Evolutionary conservation across 30 jellyfish, hydroid and myxozoan genomes (phyloP), one percentile per base, ranked within the genome.

Genomic region (Rhopilema esculentum): DNA sequence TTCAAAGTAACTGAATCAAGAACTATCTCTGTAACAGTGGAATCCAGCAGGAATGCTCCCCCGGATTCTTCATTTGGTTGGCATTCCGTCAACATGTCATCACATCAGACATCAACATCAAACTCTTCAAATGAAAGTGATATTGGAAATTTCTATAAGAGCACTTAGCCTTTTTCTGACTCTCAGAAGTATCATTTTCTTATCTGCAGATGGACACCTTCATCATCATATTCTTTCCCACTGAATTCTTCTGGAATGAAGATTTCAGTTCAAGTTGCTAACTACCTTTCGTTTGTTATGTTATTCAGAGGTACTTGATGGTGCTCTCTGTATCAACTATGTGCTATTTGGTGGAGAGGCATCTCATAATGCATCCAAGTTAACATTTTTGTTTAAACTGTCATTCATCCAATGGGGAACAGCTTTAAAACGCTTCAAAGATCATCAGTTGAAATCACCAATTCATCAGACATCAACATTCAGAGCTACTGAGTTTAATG

Each of bases 311-410:
- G 51, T 9, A 18, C 49, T 27, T 27, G 86, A 57, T 63, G 89
- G 88, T 20, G 88, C 80, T 18, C 51, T 77, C 27, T 77, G 81
- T 52, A 33, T 19, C 6, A 18, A 20, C 20, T 77, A 81, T 77
- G 81, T 77, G 20, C 27, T 77, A 81, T 77, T 77, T 6, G 89
- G 80, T 48, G 84, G 79, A 68, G 66, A 1, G 69, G 1, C 30
- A 6, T 16, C 26, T 51, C 52, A 49, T 57, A 49, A 50, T 8
- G 1, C 81, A 1, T 26, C 66, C 0, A 79, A 79, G 8, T 17
- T 79, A 9, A 26, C 9, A 1, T 16, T 23, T 8, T 68, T 82
- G 73, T 82, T 7, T 28, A 28, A 24, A 29, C 16, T 22, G 6
- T 73, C 87, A 20, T 29, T 30, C 16, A 22, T 22, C 22, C 28